These are phyloP conservation scores for Eupithecia centaureata DNA, from an alignment of 2,888 invertebrate species.

Conservation along the genomic window DNA sequence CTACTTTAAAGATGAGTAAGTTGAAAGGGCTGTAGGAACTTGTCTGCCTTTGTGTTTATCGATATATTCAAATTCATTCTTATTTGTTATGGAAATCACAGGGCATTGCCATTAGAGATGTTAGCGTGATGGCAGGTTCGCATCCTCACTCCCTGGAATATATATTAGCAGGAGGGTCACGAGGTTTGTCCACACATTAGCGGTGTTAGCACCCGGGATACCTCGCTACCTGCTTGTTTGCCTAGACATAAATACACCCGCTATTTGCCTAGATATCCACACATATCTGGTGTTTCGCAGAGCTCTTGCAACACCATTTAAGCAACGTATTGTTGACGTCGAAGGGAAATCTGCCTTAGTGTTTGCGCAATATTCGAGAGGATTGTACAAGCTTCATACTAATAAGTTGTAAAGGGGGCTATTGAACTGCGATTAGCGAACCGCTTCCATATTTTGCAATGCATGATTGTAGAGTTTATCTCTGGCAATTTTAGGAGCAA, in stretches of 20 bases:
- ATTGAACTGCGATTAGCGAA: slow-evolving; percentile 51
- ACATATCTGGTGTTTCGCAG: slow-evolving; percentile 66
- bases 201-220: slow-evolving; percentile 76
- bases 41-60: slow-evolving; percentile 21
- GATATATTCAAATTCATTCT: slow-evolving; percentile 26
- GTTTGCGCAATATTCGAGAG: slow-evolving; percentile 68
- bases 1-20: not conserved
- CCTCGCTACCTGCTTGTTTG: slow-evolving; percentile 70
- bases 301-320: slow-evolving; percentile 73
- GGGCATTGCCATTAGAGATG: slow-evolving; percentile 41
- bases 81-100: slow-evolving; percentile 37
- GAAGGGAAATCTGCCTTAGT: slow-evolving; percentile 73
- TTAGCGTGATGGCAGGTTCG: slow-evolving; percentile 53
- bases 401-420: slow-evolving; percentile 61
- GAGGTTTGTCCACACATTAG: slow-evolving; percentile 82
- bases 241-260: slow-evolving; percentile 61
- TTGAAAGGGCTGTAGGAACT: slow-evolving; percentile 2
- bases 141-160: slow-evolving; percentile 74
- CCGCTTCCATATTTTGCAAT: slow-evolving; percentile 42
- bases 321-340: slow-evolving; percentile 73
- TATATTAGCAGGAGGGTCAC: slow-evolving; percentile 81
- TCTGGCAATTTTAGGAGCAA: slow-evolving; percentile 32
- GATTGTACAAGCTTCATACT: slow-evolving; percentile 67
- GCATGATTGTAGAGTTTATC: slow-evolving; percentile 38
- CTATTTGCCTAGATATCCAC: slow-evolving; percentile 73